Conservation (phyloP, 2,113 vertebrate species). For the Leptobrachium leishanense region DNA sequence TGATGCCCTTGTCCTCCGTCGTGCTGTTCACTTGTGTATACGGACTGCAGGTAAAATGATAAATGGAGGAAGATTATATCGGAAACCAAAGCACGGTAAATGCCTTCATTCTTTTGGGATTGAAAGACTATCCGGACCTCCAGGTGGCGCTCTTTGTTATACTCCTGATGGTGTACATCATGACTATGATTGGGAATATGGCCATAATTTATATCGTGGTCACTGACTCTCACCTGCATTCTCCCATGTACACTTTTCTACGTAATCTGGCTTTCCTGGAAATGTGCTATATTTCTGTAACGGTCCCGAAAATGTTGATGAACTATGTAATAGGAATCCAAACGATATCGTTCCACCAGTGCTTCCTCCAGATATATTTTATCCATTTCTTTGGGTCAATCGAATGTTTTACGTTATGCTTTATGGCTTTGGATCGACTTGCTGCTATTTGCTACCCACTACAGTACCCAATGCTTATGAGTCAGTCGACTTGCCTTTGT, state of each 20-base stretch:
- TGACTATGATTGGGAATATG: slow-evolving; percentile 13
- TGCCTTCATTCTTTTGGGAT: background rate
- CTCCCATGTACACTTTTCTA: slow-evolving; percentile 50
- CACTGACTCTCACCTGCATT: slow-evolving; percentile 15
- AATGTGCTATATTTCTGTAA: slow-evolving; percentile 50
- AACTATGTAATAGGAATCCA: slow-evolving; percentile 45
- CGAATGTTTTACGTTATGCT: slow-evolving; percentile 55
- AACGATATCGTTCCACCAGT: slow-evolving; percentile 51
- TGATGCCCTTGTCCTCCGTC: no score
- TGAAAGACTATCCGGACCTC: background rate
- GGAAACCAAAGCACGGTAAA: background rate
- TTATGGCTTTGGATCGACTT: slow-evolving; percentile 56
- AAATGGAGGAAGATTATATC: background rate
- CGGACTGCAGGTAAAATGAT: background rate
- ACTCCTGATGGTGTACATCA: slow-evolving; percentile 16
- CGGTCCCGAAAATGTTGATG: slow-evolving; percentile 54
- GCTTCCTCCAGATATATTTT: slow-evolving; percentile 57
- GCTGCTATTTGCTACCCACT: slow-evolving; percentile 54
- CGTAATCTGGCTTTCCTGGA: slow-evolving; percentile 56
- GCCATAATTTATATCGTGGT: slow-evolving; percentile 21
- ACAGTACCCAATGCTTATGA: slow-evolving; percentile 55
- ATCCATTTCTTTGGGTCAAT: slow-evolving; percentile 58
- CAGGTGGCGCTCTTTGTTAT: background rate
- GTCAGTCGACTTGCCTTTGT: background rate
- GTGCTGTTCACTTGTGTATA: no score